Evolutionary conservation across 2,113 vertebrate species (phyloP).

Genomic region (Copsychus sechellarum): DNA sequence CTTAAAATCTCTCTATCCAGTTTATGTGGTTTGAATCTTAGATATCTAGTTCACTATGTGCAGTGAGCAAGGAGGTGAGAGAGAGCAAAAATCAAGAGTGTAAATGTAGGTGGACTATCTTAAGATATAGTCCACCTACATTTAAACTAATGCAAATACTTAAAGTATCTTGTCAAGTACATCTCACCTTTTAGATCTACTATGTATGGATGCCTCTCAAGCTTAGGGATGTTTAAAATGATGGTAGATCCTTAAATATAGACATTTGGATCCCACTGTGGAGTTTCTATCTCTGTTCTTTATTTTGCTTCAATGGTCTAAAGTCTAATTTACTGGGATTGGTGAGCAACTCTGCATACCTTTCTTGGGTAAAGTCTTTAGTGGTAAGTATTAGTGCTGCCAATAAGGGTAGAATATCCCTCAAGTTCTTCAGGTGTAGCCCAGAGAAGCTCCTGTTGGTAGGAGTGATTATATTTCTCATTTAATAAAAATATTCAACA

Average conservation of each 20-base stretch:
- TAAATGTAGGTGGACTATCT: neutral
- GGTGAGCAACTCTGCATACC: neutral
- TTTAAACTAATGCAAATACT: neutral
- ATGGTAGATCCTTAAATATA: neutral
- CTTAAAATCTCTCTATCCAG: neutral
- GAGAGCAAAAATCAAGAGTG: neutral
- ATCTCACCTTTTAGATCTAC: neutral
- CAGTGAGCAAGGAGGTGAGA: neutral
- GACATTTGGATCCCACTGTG: accelerated
- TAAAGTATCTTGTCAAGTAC: neutral
- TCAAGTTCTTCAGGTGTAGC: neutral
- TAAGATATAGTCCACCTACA: neutral
- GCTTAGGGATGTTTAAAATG: neutral
- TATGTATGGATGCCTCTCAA: neutral
- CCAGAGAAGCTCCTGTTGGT: neutral
- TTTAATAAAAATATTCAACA: neutral
- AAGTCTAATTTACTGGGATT: neutral
- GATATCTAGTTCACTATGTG: neutral
- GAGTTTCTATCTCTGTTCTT: neutral
- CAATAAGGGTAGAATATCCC: neutral
- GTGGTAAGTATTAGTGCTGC: neutral
- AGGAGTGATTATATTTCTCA: neutral
- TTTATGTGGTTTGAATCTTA: neutral
- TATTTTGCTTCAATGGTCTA: neutral
- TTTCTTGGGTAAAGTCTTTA: neutral